Conservation (phyloP, 2,888 invertebrate genomes). For the Diogma glabrata region DNA sequence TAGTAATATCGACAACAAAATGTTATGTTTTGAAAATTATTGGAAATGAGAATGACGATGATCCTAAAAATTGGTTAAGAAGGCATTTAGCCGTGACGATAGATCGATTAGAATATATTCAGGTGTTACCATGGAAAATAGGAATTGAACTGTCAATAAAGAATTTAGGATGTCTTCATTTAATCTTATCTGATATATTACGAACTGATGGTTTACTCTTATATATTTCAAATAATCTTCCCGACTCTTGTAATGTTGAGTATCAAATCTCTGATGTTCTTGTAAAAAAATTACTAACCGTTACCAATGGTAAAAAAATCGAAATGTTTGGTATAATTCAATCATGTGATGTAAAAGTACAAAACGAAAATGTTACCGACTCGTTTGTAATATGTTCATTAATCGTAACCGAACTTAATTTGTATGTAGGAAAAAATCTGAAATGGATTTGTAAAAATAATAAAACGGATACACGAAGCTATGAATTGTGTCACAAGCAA, state of each 20-base stretch:
- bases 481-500: constrained; percentile 37
- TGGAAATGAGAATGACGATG: constrained; percentile 40
- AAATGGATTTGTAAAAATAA: constrained; percentile 37
- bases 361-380: constrained; percentile 25
- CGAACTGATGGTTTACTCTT: constrained; percentile 41
- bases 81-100: constrained; percentile 38
- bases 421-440: constrained; percentile 37
- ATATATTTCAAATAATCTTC: constrained; percentile 39
- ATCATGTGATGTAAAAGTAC: constrained; percentile 31
- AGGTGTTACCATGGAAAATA: constrained; percentile 43
- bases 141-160: constrained; percentile 39
- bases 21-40: constrained; percentile 41
- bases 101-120: constrained; percentile 37
- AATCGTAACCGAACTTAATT: constrained; percentile 33
- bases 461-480: too few species aligned
- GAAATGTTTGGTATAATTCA: constrained; percentile 38
- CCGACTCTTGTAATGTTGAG: constrained; percentile 32
- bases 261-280: constrained; percentile 33
- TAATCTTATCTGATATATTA: constrained; percentile 40
- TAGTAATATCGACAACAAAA: constrained; percentile 42
- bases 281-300: constrained; percentile 26
- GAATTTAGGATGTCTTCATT: constrained; percentile 30
- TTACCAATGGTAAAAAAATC: constrained; percentile 27
- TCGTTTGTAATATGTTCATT: constrained; percentile 27
- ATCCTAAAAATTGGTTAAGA: constrained; percentile 42